phyloP scores from a whole-genome alignment of 1,140 invertebrate genomes.

The Aphis gossypii region DNA sequence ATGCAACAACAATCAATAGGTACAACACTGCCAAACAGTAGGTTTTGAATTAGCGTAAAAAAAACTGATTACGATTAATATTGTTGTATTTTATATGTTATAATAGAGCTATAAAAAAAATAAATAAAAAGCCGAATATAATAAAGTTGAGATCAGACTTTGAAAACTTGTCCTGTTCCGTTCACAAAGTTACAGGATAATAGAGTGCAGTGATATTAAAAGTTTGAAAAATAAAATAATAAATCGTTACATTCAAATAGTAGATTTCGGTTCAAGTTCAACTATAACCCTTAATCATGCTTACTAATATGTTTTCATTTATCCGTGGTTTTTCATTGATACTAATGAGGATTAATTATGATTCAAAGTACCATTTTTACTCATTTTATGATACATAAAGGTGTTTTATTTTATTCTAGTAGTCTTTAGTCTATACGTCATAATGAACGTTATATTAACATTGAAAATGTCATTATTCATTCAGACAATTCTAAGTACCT shows the following conservation, averaged over 20 bases:
- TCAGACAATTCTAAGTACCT: background rate
- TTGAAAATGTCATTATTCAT: background rate
- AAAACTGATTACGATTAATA: background rate
- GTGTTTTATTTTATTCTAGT: background rate
- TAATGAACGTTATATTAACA: background rate
- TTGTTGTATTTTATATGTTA: background rate
- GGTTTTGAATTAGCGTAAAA: background rate
- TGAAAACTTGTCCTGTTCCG: too few relatives aligned
- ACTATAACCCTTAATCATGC: background rate
- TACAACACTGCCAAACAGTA: background rate
- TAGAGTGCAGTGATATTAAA: too few relatives aligned
- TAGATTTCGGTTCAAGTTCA: too few relatives aligned
- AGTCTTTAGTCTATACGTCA: too few relatives aligned
- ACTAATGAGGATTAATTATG: background rate
- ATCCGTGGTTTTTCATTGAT: background rate
- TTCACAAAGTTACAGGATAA: too few relatives aligned
- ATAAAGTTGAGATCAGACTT: background rate
- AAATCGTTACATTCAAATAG: background rate
- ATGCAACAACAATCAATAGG: background rate
- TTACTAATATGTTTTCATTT: background rate
- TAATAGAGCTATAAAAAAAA: background rate
- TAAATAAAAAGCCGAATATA: background rate
- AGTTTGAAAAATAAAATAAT: background rate
- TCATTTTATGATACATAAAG: background rate
- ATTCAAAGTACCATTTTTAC: background rate